Evolutionary conservation across 2,113 vertebrate species (phyloP).

Genomic region (Bolborhynchus lineola): DNA sequence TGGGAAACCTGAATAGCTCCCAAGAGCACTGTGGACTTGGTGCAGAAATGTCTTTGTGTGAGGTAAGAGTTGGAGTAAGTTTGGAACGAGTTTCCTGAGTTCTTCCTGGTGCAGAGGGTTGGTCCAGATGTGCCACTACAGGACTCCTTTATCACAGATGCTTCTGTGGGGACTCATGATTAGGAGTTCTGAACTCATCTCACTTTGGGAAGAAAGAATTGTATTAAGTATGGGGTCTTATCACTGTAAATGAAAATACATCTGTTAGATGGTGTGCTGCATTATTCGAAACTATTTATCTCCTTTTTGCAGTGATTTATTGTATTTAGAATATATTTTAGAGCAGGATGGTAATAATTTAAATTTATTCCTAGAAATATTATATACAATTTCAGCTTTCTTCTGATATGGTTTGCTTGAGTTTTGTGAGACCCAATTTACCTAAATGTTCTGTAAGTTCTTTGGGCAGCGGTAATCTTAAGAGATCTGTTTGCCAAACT

Average conservation of each 20-base stretch:
- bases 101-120: not conserved
- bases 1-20: not conserved
- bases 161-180: not conserved
- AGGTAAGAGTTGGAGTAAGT: not conserved
- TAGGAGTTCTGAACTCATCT: not conserved
- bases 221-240: not conserved
- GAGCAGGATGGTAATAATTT: not conserved
- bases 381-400: not conserved
- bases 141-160: not conserved
- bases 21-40: not conserved
- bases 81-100: not conserved
- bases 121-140: not conserved
- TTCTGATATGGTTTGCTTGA: not conserved
- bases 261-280: not conserved
- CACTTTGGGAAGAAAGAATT: not conserved
- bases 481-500: not conserved
- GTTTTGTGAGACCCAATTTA: not conserved
- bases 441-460: not conserved
- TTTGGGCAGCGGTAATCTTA: not conserved
- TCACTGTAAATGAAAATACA: not conserved
- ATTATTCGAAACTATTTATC: not conserved
- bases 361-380: not conserved
- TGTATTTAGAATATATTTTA: not conserved
- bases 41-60: no score
- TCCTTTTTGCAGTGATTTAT: not conserved